Percentiles rank a stretch among this genome's conserved stretches.
These are phyloP conservation scores for Notolabrus celidotus DNA, from an alignment of 2,797 vertebrate species.

Conservation along the genomic window DNA sequence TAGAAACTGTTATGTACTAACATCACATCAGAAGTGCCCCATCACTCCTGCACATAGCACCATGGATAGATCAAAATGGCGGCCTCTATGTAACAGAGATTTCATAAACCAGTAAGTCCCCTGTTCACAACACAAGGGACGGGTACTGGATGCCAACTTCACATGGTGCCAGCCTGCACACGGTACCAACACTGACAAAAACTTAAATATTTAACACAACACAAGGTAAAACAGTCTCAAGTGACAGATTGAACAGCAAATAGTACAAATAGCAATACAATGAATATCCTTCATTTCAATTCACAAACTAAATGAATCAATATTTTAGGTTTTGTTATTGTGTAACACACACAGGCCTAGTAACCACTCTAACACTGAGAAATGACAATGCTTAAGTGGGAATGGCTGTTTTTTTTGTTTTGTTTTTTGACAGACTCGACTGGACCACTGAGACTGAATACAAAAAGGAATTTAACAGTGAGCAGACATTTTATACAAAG, in stretches of 20 bases:
- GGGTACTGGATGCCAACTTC: constrained; percentile 65
- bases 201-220: constrained; percentile 70
- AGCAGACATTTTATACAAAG: constrained; percentile 76
- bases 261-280: constrained; percentile 67
- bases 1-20: constrained; percentile 58
- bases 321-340: constrained; percentile 61
- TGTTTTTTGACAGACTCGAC: constrained; percentile 65
- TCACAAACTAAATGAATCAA: constrained; percentile 41
- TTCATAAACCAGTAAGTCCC: constrained; percentile 67
- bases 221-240: constrained; percentile 67
- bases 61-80: constrained; percentile 67
- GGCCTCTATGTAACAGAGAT: constrained; percentile 78
- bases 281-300: constrained; percentile 74
- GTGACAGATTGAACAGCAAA: constrained; percentile 66
- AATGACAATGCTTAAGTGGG: constrained; percentile 69
- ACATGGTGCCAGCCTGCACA: constrained; percentile 65
- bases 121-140: constrained; percentile 64
- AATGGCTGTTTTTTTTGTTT: constrained; percentile 58
- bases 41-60: constrained; percentile 75
- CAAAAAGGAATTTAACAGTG: constrained; percentile 69
- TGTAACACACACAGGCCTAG: constrained; percentile 64
- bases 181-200: constrained; percentile 68
- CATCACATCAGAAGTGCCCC: constrained; percentile 68
- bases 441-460: constrained; percentile 76
- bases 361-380: constrained; percentile 61